These are phyloP conservation scores for Ara ararauna DNA, from an alignment of 2,797 vertebrate species.

Conservation along the genomic window DNA sequence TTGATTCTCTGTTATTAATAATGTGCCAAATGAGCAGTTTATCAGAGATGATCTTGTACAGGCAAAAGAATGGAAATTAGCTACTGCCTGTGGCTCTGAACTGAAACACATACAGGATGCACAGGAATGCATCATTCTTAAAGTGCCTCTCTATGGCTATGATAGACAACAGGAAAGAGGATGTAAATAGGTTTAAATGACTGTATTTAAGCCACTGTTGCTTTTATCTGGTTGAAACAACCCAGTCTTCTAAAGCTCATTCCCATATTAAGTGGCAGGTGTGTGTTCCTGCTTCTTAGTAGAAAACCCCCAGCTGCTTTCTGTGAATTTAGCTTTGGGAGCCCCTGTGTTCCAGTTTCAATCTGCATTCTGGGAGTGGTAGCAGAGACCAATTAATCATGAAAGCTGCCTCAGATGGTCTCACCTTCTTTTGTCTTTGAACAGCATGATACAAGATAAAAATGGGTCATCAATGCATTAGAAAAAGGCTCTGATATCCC, in stretches of 20 bases:
- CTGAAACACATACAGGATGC: background rate
- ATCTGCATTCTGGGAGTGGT: slow-evolving; percentile 67
- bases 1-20: background rate
- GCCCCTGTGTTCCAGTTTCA: slow-evolving; percentile 61
- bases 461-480: slow-evolving; percentile 46
- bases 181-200: background rate
- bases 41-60: background rate
- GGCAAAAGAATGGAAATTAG: background rate
- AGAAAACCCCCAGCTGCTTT: slow-evolving; percentile 44
- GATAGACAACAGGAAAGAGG: background rate
- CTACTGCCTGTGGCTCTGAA: background rate
- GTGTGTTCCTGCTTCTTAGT: background rate
- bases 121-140: background rate
- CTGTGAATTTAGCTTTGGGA: slow-evolving; percentile 62
- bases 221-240: background rate
- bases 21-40: background rate
- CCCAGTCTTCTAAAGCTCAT: background rate
- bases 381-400: slow-evolving; percentile 73
- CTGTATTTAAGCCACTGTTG: background rate
- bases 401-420: slow-evolving; percentile 39
- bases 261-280: slow-evolving; percentile 30
- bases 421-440: slow-evolving; percentile 78
- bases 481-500: background rate
- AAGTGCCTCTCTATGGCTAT: background rate
- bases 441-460: background rate